phyloP scores from a whole-genome alignment of 1,140 invertebrate genomes.

The Drosophila tristis region DNA sequence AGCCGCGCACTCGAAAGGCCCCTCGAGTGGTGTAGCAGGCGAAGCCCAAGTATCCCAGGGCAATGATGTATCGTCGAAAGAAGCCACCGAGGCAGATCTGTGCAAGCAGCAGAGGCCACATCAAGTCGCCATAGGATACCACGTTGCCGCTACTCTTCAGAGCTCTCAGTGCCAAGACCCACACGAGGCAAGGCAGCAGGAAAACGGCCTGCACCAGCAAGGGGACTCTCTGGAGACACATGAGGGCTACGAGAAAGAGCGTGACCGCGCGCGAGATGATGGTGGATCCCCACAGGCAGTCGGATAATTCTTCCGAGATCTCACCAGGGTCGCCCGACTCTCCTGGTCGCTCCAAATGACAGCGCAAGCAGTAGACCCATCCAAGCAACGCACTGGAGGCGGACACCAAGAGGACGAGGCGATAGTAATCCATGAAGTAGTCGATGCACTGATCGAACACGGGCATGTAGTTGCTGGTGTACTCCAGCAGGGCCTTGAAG shows the following conservation, averaged over 20 bases:
- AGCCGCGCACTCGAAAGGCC: background rate
- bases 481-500: conserved; percentile 39
- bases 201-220: conserved; percentile 11
- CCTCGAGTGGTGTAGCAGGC: conserved; percentile 25
- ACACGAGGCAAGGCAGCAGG: conserved; percentile 38
- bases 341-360: background rate
- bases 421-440: conserved; percentile 92
- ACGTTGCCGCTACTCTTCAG: background rate
- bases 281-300: background rate
- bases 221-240: conserved; percentile 40
- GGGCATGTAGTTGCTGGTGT: conserved; percentile 44
- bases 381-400: conserved; percentile 87
- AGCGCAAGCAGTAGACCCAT: conserved; percentile 85
- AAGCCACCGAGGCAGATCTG: conserved; percentile 39
- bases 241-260: conserved; percentile 9
- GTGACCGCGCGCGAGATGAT: background rate
- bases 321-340: background rate
- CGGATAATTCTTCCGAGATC: background rate
- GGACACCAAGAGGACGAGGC: conserved; percentile 86
- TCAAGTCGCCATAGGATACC: background rate
- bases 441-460: conserved; percentile 86
- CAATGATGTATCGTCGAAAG: conserved; percentile 12
- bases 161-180: conserved; percentile 8
- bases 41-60: conserved; percentile 41
- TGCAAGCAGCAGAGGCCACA: background rate